A percentile compares a stretch with the other conserved stretches of the same genome.
phyloP scores from a whole-genome alignment of 2,797 vertebrate species.

The Dendrocincla tyrannina region DNA sequence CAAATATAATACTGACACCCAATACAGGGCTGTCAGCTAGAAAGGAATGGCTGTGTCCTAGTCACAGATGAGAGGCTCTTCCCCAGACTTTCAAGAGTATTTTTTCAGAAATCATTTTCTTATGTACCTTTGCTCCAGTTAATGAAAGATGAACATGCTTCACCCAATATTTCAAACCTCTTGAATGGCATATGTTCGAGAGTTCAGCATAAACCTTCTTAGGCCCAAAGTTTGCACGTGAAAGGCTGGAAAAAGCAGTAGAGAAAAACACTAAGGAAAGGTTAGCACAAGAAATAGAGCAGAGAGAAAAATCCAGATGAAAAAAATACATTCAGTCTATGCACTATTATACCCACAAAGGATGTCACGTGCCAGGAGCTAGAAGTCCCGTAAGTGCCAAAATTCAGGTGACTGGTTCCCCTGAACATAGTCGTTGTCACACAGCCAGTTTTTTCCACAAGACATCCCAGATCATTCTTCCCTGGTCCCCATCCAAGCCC shows the following conservation, averaged over 20 bases:
- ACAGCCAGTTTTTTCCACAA: slow-evolving; percentile 34
- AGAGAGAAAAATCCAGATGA: slow-evolving; percentile 37
- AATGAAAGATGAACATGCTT: slow-evolving; percentile 1
- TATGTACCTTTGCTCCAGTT: background rate
- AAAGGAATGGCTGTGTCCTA: background rate
- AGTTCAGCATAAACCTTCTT: background rate
- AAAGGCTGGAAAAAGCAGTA: slow-evolving; percentile 41
- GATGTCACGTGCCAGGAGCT: background rate
- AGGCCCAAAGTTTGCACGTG: background rate
- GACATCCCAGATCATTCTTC: slow-evolving; percentile 12
- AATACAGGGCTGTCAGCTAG: background rate
- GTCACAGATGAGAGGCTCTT: background rate
- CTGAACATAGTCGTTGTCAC: background rate
- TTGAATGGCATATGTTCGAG: background rate
- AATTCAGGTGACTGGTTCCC: slow-evolving; percentile 2
- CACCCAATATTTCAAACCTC: background rate
- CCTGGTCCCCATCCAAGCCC: background rate
- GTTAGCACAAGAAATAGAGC: slow-evolving; percentile 38
- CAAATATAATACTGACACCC: background rate
- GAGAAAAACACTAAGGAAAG: slow-evolving; percentile 30
- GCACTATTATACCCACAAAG: background rate
- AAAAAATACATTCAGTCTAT: slow-evolving; percentile 24
- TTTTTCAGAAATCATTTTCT: slow-evolving; percentile 9
- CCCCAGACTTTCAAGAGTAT: background rate
- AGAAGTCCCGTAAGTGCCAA: background rate